phyloP scores from a whole-genome alignment of 64 coral and sea anemone genomes.

The Montipora cactus region DNA sequence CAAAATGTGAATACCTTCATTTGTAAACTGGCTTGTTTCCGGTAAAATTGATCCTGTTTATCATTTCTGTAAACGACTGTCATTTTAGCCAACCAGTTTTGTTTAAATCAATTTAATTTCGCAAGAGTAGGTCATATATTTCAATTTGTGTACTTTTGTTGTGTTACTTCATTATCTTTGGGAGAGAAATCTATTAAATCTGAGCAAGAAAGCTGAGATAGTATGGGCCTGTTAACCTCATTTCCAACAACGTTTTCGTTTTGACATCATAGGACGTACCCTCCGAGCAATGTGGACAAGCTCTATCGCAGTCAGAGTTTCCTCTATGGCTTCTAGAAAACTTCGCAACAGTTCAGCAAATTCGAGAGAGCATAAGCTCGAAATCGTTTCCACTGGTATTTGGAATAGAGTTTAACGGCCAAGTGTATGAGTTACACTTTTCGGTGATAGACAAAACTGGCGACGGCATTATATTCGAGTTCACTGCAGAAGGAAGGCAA shows the following conservation, averaged over 20 bases:
- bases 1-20: too few relatives aligned
- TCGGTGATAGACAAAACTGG: slow-evolving; percentile 1
- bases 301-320: background rate
- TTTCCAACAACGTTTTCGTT: background rate
- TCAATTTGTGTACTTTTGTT: too few relatives aligned
- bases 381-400: background rate
- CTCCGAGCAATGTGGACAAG: background rate
- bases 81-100: too few relatives aligned
- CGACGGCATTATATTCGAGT: slow-evolving; percentile 17
- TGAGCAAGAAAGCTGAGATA: too few relatives aligned
- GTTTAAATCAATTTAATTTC: too few relatives aligned
- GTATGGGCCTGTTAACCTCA: too few relatives aligned
- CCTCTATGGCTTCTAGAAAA: background rate
- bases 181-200: too few relatives aligned
- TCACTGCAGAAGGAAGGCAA: background rate
- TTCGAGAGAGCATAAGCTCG: background rate
- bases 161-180: background rate
- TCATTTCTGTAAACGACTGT: too few relatives aligned
- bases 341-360: slow-evolving; percentile 9
- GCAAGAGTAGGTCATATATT: too few relatives aligned
- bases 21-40: too few relatives aligned
- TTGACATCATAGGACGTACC: background rate
- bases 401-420: background rate
- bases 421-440: background rate
- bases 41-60: too few relatives aligned